These are phyloP conservation scores for Etheostoma perlongum DNA, from an alignment of 2,797 vertebrate species.

Conservation along the genomic window DNA sequence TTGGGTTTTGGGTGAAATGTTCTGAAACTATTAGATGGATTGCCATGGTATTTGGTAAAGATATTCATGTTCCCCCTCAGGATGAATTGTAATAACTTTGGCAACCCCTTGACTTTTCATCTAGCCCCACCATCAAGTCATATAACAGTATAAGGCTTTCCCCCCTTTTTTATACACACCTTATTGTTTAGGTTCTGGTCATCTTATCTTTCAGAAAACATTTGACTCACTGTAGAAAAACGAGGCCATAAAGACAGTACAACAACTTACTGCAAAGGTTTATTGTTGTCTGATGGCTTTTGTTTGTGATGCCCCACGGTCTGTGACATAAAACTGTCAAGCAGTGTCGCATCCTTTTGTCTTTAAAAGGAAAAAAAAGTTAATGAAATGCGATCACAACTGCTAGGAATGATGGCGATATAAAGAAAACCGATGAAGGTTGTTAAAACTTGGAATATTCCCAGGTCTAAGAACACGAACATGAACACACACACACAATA, in stretches of 20 bases:
- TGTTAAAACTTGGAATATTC: slow-evolving; percentile 25
- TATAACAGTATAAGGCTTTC: too few relatives aligned
- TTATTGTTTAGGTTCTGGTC: background rate
- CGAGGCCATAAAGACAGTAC: background rate
- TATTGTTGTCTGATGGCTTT: slow-evolving; percentile 28
- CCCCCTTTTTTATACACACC: background rate
- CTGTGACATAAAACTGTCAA: slow-evolving; percentile 15
- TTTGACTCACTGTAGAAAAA: background rate
- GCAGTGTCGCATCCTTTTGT: background rate
- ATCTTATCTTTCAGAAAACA: background rate
- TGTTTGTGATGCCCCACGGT: slow-evolving; percentile 31
- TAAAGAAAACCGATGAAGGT: slow-evolving; percentile 19
- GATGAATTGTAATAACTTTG: background rate
- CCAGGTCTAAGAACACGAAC: slow-evolving; percentile 18
- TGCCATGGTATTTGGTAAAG: background rate
- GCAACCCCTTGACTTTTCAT: background rate
- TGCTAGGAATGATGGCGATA: background rate
- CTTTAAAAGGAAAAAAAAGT: slow-evolving; percentile 14
- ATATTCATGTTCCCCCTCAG: background rate
- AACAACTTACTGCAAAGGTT: slow-evolving; percentile 3
- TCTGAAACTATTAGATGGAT: background rate
- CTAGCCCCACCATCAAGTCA: background rate
- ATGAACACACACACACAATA: background rate
- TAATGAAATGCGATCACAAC: slow-evolving; percentile 17
- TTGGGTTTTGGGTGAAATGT: background rate